phyloP scores from a whole-genome alignment of 2,888 invertebrate species.

The Sepioteuthis lessoniana region DNA sequence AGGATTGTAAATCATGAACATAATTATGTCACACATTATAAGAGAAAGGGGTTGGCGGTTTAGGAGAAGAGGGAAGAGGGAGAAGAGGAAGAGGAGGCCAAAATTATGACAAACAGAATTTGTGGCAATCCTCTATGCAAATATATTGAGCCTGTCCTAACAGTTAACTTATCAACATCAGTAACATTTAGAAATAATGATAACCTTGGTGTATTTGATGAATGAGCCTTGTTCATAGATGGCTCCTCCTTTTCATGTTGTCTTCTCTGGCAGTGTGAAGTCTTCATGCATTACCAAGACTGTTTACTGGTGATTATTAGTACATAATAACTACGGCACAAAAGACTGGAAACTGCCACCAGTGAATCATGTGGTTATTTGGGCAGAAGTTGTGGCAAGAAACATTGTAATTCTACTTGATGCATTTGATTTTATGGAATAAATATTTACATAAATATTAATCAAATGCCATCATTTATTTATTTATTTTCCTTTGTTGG shows the following conservation, averaged over 20 bases:
- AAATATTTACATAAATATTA: slow-evolving; percentile 33
- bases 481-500: background rate
- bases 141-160: slow-evolving; percentile 6
- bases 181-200: background rate
- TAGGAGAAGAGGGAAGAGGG: too few species aligned
- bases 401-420: background rate
- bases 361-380: background rate
- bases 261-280: slow-evolving; percentile 1
- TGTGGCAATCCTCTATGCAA: background rate
- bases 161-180: slow-evolving; percentile 19
- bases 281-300: background rate
- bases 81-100: too few species aligned
- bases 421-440: slow-evolving; percentile 20
- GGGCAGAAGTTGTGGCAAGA: slow-evolving; percentile 16
- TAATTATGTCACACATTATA: slow-evolving; percentile 2
- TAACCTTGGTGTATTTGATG: background rate
- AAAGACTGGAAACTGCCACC: background rate
- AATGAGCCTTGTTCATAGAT: background rate
- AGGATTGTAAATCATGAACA: background rate
- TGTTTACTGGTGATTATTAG: slow-evolving; percentile 17
- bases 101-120: slow-evolving; percentile 14
- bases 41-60: background rate
- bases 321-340: background rate
- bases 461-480: background rate
- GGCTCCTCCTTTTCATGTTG: slow-evolving; percentile 33